Percentiles rank a stretch among this genome's conserved stretches.
Conservation (phyloP, 2,797 vertebrate species). For the Buphagus erythrorhynchus region DNA sequence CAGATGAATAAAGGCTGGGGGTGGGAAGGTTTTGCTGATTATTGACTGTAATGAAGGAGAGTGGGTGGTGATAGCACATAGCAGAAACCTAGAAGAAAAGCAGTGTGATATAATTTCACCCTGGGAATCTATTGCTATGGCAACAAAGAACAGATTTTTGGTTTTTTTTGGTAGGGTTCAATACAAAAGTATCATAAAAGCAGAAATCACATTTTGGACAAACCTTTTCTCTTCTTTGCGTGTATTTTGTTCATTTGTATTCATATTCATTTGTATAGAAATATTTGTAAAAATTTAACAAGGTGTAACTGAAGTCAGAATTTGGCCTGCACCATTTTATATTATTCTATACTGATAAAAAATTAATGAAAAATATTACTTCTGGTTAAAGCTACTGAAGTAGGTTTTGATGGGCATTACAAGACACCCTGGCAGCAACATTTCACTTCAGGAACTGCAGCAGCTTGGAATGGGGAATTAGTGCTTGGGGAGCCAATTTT, state of each 20-base stretch:
- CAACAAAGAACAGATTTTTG: conserved; percentile 74
- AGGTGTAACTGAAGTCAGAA: not conserved
- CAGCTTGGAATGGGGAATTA: not conserved
- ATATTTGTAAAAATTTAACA: not conserved
- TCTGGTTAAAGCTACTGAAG: not conserved
- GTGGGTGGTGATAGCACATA: conserved; percentile 73
- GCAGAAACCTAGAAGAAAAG: conserved; percentile 75
- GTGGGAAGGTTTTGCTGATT: conserved; percentile 45
- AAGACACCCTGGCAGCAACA: not conserved
- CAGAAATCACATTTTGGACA: conserved; percentile 31
- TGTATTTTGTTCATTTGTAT: not conserved
- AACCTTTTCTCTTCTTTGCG: not conserved
- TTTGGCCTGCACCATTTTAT: not conserved
- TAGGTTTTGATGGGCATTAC: not conserved
- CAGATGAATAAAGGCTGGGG: conserved; percentile 37
- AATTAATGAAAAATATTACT: not conserved
- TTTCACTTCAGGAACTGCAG: not conserved
- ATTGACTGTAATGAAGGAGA: conserved; percentile 72
- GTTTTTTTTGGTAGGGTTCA: conserved; percentile 27
- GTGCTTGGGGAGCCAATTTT: not conserved
- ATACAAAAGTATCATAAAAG: conserved; percentile 45
- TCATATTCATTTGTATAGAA: not conserved
- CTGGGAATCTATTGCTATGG: conserved; percentile 77
- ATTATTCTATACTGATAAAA: not conserved
- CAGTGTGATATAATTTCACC: conserved; percentile 76